Evolutionary conservation across 2,888 invertebrate genomes (phyloP).

Genomic region (Argyresthia albistria): DNA sequence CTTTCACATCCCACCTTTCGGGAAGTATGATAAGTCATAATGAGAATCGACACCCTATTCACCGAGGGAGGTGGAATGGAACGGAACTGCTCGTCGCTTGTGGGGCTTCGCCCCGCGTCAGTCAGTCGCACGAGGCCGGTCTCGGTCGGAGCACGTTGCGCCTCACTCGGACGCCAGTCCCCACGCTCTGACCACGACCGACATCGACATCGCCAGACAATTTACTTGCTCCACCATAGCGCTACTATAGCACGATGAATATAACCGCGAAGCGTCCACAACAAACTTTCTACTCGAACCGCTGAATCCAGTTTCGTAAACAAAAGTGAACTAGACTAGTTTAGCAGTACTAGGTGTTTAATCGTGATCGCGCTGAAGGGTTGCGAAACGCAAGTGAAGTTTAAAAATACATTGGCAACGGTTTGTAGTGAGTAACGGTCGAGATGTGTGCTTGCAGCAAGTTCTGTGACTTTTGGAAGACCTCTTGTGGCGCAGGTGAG

Average conservation of each 20-base stretch:
- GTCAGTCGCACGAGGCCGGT: conserved; percentile 54
- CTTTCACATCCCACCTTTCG: too few species aligned
- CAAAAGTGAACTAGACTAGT: too few species aligned
- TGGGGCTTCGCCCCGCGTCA: conserved; percentile 7
- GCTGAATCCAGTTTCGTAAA: too few species aligned
- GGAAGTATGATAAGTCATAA: too few species aligned
- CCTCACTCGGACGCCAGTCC: conserved; percentile 14
- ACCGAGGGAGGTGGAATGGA: conserved; percentile 3
- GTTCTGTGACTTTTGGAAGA: conserved; percentile 66
- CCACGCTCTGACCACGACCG: not conserved
- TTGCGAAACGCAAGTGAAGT: conserved; percentile 70
- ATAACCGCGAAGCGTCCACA: conserved; percentile 27
- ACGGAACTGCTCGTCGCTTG: not conserved
- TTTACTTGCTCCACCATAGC: not conserved
- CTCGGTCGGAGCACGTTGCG: conserved; percentile 42
- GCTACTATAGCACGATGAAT: conserved; percentile 17
- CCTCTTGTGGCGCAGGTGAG: conserved; percentile 67
- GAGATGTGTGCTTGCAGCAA: conserved; percentile 67
- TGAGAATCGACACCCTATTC: too few species aligned
- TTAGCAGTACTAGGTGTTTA: too few species aligned
- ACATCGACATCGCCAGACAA: not conserved
- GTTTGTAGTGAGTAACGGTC: conserved; percentile 35
- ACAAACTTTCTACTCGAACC: conserved; percentile 45
- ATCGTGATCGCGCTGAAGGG: conserved; percentile 32
- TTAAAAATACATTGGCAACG: conserved; percentile 68